These are phyloP conservation scores for Cryptotis parvus DNA, from an alignment of 2,113 vertebrate genomes.

Conservation along the genomic window DNA sequence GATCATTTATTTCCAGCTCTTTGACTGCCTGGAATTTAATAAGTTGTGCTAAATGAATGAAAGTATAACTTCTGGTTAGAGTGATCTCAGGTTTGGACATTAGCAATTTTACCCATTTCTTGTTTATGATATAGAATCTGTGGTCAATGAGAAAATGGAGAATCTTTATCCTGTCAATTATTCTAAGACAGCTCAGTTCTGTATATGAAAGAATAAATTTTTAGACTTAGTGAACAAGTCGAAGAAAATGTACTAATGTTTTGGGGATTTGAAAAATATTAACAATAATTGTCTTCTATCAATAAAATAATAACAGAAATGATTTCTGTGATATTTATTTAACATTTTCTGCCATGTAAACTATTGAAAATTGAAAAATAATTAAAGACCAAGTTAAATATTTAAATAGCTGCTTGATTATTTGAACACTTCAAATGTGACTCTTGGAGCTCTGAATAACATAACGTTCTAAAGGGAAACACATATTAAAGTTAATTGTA, in stretches of 20 bases:
- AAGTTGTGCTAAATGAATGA: slow-evolving; percentile 21
- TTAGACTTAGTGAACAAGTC: background rate
- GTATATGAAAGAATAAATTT: slow-evolving; percentile 22
- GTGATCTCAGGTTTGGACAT: background rate
- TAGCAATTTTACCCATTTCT: background rate
- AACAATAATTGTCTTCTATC: background rate
- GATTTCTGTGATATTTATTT: background rate
- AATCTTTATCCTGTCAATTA: background rate
- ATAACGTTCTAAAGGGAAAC: background rate
- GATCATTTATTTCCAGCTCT: background rate
- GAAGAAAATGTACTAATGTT: background rate
- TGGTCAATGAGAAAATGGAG: background rate
- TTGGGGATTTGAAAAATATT: background rate
- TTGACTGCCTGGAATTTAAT: background rate
- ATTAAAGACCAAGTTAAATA: slow-evolving; percentile 33
- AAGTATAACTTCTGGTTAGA: background rate
- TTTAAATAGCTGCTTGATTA: background rate
- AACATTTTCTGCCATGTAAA: background rate
- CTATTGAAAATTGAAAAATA: slow-evolving; percentile 32
- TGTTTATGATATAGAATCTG: background rate
- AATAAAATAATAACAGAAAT: slow-evolving; percentile 41
- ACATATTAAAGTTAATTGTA: slow-evolving; percentile 7
- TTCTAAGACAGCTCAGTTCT: background rate
- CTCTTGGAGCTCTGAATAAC: background rate
- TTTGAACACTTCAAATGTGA: background rate